A percentile compares a stretch with the other conserved stretches of the same genome.
phyloP scores from a whole-genome alignment of 2,888 invertebrate species.

The Cancer borealis region DNA sequence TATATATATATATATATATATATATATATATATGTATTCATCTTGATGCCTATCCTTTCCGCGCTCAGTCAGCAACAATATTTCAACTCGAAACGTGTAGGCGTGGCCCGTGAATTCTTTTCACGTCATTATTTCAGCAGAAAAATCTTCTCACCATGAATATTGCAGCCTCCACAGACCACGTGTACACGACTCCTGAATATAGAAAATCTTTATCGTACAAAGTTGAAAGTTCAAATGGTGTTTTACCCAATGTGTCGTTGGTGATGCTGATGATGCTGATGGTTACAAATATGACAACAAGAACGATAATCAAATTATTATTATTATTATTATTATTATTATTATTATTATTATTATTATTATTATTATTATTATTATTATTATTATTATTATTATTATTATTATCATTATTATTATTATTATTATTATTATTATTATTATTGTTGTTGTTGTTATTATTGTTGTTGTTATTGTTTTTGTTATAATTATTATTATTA shows the following conservation, averaged over 20 bases:
- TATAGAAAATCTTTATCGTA: neutral
- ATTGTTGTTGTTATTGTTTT: neutral
- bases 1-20: slow-evolving; percentile 20
- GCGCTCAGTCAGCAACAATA: neutral
- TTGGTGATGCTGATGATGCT: neutral
- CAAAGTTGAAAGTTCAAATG: neutral
- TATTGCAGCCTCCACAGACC: neutral
- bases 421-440: neutral
- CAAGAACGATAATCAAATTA: neutral
- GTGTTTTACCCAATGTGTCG: neutral
- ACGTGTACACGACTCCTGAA: neutral
- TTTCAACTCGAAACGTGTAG: neutral
- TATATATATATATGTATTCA: slow-evolving; percentile 44
- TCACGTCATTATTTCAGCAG: neutral
- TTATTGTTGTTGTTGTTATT: neutral
- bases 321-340: neutral
- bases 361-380: neutral
- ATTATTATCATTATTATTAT: neutral
- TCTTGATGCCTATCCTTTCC: neutral
- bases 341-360: neutral
- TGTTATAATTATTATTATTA: too few species aligned
- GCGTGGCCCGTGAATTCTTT: neutral
- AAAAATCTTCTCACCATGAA: neutral
- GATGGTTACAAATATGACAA: neutral
- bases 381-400: too few species aligned